phyloP scores from a whole-genome alignment of 2,797 vertebrate species.

The Epinephelus malabaricus region DNA sequence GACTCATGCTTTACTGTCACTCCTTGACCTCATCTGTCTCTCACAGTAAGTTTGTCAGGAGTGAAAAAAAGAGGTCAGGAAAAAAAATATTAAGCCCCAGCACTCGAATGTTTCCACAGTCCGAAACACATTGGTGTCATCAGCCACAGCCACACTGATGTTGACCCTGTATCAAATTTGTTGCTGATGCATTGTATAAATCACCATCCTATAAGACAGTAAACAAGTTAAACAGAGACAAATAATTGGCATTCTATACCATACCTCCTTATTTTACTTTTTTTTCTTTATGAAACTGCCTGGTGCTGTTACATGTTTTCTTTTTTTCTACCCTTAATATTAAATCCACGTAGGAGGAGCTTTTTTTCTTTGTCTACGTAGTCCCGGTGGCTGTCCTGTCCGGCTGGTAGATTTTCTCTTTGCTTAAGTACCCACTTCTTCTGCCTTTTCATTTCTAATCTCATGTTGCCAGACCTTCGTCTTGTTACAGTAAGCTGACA shows the following conservation, averaged over 20 bases:
- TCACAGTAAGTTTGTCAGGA: slow-evolving; percentile 9
- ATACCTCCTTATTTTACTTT: neutral
- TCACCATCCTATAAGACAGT: neutral
- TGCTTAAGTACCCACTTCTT: neutral
- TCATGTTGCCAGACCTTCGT: slow-evolving; percentile 17
- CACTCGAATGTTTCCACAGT: neutral
- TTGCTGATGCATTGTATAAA: neutral
- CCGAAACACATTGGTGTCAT: neutral
- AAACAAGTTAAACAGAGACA: neutral
- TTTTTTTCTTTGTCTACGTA: neutral
- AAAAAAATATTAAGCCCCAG: neutral
- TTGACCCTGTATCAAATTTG: neutral
- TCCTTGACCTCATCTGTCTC: slow-evolving; percentile 50
- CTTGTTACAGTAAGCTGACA: slow-evolving; percentile 17
- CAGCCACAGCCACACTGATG: neutral
- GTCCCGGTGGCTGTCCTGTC: neutral
- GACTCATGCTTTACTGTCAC: slow-evolving; percentile 46
- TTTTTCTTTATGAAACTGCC: neutral
- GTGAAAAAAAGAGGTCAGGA: slow-evolving; percentile 22
- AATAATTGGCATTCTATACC: neutral
- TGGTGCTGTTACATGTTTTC: neutral
- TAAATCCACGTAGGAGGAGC: neutral
- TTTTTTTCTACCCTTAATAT: neutral
- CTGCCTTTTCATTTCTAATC: slow-evolving; percentile 14
- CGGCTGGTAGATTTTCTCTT: neutral